Base-by-base conservation (phyloP, 2,797 vertebrate genomes). In the Mycteria americana region DNA sequence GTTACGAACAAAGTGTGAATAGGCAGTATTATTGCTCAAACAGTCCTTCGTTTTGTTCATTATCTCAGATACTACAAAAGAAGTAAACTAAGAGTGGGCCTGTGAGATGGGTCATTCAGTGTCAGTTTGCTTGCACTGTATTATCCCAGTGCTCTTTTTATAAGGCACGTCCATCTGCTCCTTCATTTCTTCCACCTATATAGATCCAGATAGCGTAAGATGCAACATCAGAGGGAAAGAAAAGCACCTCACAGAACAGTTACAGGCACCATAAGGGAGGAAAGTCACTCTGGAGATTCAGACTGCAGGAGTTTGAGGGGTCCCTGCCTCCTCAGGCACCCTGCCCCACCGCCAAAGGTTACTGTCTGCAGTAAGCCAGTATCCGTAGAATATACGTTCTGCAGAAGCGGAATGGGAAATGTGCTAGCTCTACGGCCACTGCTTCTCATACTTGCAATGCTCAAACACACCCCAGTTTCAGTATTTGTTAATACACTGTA, bases 11-110 rank as follows among this genome's bases (percentile, higher is more conserved):
- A 96, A 92, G 93, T 41, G 87, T 45, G 51, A 83, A 84, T 8
- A 96, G 69, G 84, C 87, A 62, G 37, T 46, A 79, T 85, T 93
- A 91, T 27, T 91, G 82, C 93, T 92, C 75, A 60, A 87, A 82
- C 21, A 41, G 85, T 54, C 68, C 63, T 76, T 82, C 18, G 18
- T 77, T 95, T 84, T 68, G 86, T 83, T 92, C 67, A 48, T 87
- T 85, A 85, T 41, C 87, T 88, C 82, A 60, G 76, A 85, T 67
- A 67, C 64, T 35, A 86, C 59, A 21, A 41, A 94, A 82, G 76
- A 64, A 91, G 46, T 35, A 37, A 88, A 76, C 53, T 9, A 48
- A 81, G 76, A 92, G 54, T 19, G 18, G 50, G 70, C 88, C 85
- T 84, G 59, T 37, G 85, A 94, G 78, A 92, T 65, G 43, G 89